Base-by-base conservation (phyloP, 2,113 vertebrate species). In the Rhinogobius similis region DNA sequence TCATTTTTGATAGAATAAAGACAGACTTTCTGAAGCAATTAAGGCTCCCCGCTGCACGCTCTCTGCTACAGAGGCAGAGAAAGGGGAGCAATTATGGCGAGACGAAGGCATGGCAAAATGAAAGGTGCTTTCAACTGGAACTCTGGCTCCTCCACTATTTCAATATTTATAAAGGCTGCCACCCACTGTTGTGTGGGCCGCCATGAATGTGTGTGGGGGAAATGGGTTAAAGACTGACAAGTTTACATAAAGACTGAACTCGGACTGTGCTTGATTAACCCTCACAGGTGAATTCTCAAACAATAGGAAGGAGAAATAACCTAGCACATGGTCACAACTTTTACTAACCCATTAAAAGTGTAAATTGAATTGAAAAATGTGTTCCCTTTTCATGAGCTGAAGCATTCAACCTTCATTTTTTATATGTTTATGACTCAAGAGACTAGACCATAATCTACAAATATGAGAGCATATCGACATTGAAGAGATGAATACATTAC, bases 101-200 rank as follows among this genome's bases (percentile, higher is more conserved):
- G 73, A 89, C 82, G 84, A 91, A 90, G 86, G 86, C 82, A 83
- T 58, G 72, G 84, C 72, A 89, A 91, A 89, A 89, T 89, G 86
- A 89, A 91, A 91, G 88, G 84, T 87, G 87, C 89, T 88, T 90
- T 89, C 90, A 90, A 88, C 80, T 90, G 87, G 83, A 92, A 90
- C 85, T 81, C 83, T 89, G 77, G 79, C 89, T 89, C 83, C 88
- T 88, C 82, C 85, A 86, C 83, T 88, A 73, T 88, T 89, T 89
- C 85, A 89, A 88, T 90, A 92, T 92, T 90, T 89, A 90, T 90
- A 87, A 87, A 84, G 85, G 87, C 5, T 66, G 70, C 77, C 84
- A 86, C 82, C 86, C 86, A 86, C 82, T 86, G 86, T 70, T 79
- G 82, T 63, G 79, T 77, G 63, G 82, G 64, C 65, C 80, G 75